Base-by-base conservation (phyloP, 1,140 invertebrate genomes). In the Agrilus planipennis region DNA sequence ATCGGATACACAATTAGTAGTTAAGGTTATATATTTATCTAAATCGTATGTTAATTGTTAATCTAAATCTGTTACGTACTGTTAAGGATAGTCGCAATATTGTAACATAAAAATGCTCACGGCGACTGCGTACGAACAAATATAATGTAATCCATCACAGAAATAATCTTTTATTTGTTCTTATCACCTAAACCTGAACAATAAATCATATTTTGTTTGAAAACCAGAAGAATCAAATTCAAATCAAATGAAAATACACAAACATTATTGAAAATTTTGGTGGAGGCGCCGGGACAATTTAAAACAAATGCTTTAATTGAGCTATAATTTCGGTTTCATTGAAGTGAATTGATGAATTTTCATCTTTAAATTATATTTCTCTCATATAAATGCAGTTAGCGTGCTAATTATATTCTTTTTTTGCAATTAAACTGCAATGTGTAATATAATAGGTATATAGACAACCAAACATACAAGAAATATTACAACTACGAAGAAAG, bases 1-100 rank as follows among this genome's bases (percentile, higher is more conserved):
- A 31, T 16, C 34, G 34, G 43, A 51, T 41, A 55, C 39, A 53
- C 49, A 52, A 30, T 45, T 44, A 52, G 52, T 55, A 27, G 36
- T 25, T 50, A 55, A 60, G 53, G 54, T 57, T 52, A 49, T 46
- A 56, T 57, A 54, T 50, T 60, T 57, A 61, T 58, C 57, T 60
- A 53, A 61, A 58, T 51, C 55, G 54, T 62, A 62, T 62, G 60
- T 62, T 62, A 60, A 60, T 62, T 62, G 60, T 62, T 62, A 61
- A 61, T 49, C 41, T 57, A 62, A 62, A 53, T 57, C 60, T 62
- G 60, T 62, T 62, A 62, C 60, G 58, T 62, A 62, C 54, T 62
- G 58, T 62, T 62, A 61, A 60, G 57, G 57, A 53, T 47, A 49
- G 58, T 61, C 58, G 59, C 58, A 55, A 55, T 49, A 47, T 51